Conservation (phyloP, 2,113 vertebrate species). For the Cheirogaleus medius region DNA sequence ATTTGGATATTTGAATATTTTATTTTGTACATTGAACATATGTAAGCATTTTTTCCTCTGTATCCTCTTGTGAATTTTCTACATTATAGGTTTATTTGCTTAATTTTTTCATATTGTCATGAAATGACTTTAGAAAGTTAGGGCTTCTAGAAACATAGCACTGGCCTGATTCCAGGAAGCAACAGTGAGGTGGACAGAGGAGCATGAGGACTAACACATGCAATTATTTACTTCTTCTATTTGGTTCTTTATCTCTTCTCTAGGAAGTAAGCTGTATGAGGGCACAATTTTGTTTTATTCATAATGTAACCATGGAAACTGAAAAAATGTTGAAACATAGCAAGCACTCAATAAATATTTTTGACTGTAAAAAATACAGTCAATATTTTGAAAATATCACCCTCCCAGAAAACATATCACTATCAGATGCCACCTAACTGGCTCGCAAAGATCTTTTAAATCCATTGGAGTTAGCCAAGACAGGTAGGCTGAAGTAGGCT, state of each 20-base stretch:
- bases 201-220: not conserved
- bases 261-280: not conserved
- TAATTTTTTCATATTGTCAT: not conserved
- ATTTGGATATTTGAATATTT: not conserved
- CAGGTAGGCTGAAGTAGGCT: not conserved
- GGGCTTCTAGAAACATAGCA: too few species aligned
- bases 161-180: not conserved
- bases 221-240: not conserved
- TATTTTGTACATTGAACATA: not conserved
- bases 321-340: not conserved
- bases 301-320: not conserved
- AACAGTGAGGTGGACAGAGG: not conserved
- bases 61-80: not conserved
- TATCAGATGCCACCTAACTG: not conserved
- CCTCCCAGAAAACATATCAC: not conserved
- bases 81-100: not conserved
- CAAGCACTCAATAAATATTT: not conserved
- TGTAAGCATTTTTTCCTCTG: not conserved
- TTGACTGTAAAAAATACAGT: slow-evolving; percentile 14
- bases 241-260: not conserved
- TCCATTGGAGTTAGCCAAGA: not conserved
- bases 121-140: not conserved
- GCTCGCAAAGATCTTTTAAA: not conserved
- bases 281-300: not conserved
- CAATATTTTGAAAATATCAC: not conserved